Evolutionary conservation across 2,113 vertebrate species (phyloP), one percentile per base, ranked within the genome.

Genomic region (Nibea albiflora): DNA sequence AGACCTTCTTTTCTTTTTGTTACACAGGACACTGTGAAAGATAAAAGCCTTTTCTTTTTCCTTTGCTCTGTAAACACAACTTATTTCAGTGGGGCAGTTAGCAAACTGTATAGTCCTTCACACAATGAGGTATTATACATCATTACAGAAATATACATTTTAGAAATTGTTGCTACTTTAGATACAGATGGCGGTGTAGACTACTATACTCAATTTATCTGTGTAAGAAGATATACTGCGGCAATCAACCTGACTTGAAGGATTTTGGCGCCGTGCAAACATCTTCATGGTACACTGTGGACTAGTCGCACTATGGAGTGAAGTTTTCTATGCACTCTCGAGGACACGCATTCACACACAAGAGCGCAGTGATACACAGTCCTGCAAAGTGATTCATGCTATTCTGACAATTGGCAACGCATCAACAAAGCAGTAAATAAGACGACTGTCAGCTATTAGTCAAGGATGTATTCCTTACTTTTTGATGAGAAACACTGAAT

Each of bases 1-100:
- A 54, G 26, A 26, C 47, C 11, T 35, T 35, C 11, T 35, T 35
- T 35, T 6, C 31, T 35, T 35, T 35, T 35, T 35, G 31, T 35
- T 35, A 35, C 31, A 35, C 31, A 82, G 72, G 68, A 61, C 54
- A 54, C 15, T 64, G 69, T 20, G 9, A 73, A 46, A 47, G 22
- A 15, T 28, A 50, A 47, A 78, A 69, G 20, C 28, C 60, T 83
- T 84, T 62, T 53, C 58, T 81, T 69, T 58, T 57, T 9, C 28
- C 16, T 82, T 61, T 76, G 66, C 72, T 81, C 26, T 85, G 58
- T 60, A 70, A 85, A 83, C 64, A 66, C 62, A 53, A 39, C 35
- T 42, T 73, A 73, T 60, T 71, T 39, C 35, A 57, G 31, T n/a
- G 73, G 20, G 20, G 24, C 57, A 69, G 56, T 24, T 61, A 2